A percentile compares a stretch with the other conserved stretches of the same genome.
These are phyloP conservation scores for Sparidentex hasta DNA, from an alignment of 2,797 vertebrate genomes.

Conservation along the genomic window DNA sequence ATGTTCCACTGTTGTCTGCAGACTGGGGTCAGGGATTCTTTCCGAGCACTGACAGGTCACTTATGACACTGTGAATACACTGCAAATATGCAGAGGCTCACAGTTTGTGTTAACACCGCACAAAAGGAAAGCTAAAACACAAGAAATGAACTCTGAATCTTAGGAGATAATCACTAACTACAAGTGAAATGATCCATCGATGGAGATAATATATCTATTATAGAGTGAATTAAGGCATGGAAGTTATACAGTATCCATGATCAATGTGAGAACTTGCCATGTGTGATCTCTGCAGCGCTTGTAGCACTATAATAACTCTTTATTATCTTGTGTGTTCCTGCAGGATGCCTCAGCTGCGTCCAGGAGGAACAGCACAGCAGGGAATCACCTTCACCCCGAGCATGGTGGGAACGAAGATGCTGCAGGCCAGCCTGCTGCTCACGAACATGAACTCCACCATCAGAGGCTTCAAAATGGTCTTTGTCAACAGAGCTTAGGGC, in stretches of 20 bases:
- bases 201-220: too few species aligned
- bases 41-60: too few species aligned
- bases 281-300: neutral
- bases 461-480: constrained; percentile 81
- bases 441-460: constrained; percentile 54
- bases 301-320: neutral
- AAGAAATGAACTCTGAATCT: too few species aligned
- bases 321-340: neutral
- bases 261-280: too few species aligned
- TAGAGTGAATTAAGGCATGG: too few species aligned
- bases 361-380: constrained; percentile 64
- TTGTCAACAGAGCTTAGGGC: constrained; percentile 57
- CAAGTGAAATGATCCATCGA: too few species aligned
- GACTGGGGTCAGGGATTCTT: neutral
- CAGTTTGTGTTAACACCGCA: too few species aligned
- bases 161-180: too few species aligned
- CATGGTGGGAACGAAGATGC: constrained; percentile 80
- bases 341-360: constrained; percentile 71
- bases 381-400: constrained; percentile 71
- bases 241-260: too few species aligned
- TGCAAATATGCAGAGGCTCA: too few species aligned
- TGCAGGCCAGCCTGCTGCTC: constrained; percentile 79
- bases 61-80: too few species aligned
- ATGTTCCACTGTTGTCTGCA: neutral
- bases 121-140: too few species aligned